Conservation (phyloP, 2,797 vertebrate genomes). For the Galago senegalensis region DNA sequence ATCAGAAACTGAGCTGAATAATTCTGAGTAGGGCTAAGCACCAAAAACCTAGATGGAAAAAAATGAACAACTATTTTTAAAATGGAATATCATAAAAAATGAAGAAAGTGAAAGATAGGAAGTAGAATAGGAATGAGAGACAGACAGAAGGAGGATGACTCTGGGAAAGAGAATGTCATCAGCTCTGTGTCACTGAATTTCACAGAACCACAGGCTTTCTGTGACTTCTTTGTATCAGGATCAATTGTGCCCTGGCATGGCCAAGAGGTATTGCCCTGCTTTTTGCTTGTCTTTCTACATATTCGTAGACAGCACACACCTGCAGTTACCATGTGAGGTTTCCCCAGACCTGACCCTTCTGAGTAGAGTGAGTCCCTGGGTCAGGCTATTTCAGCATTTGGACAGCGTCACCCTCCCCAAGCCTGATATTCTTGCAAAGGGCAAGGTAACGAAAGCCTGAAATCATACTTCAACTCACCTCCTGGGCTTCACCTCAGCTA, state of each 20-base stretch:
- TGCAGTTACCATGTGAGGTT: not conserved
- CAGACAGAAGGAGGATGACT: not conserved
- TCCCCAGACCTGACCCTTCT: not conserved
- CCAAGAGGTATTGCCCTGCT: not conserved
- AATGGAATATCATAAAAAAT: not conserved
- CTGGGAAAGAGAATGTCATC: not conserved
- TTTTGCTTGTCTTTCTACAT: not conserved
- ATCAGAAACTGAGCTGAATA: slow-evolving; percentile 54
- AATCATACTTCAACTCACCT: not conserved
- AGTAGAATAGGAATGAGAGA: not conserved
- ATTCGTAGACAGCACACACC: not conserved
- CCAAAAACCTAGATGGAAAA: not conserved
- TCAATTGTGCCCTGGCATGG: not conserved
- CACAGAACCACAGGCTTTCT: not conserved
- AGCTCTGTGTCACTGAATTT: not conserved
- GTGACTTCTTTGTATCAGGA: not conserved
- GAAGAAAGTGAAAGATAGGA: not conserved
- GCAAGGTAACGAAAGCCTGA: not conserved
- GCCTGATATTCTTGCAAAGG: not conserved
- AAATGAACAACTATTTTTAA: not conserved
- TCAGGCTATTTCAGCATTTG: not conserved
- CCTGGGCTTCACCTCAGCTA: not conserved
- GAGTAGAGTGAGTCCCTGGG: accelerated
- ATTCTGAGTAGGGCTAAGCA: not conserved
- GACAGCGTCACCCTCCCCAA: not conserved